A percentile compares a stretch with the other conserved stretches of the same genome.
These are phyloP conservation scores for Poeciliopsis occidentalis DNA, from an alignment of 2,113 vertebrate genomes.

Conservation along the genomic window DNA sequence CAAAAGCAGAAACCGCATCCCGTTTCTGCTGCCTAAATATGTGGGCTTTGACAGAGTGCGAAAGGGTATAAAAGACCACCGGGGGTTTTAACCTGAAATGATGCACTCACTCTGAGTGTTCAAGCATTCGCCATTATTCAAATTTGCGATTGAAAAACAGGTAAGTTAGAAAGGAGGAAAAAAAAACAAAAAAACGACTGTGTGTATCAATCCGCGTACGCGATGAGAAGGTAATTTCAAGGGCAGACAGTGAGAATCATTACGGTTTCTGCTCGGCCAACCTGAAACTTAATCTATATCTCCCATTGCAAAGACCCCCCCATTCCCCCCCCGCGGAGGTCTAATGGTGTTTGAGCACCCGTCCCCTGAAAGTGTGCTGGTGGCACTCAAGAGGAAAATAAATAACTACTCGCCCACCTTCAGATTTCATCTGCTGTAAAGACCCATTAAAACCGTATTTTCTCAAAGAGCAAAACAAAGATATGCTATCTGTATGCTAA, in stretches of 20 bases:
- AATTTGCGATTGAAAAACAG: slow-evolving; percentile 49
- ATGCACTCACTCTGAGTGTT: slow-evolving; percentile 17
- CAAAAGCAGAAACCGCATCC: slow-evolving; percentile 7
- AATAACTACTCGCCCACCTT: slow-evolving; percentile 45
- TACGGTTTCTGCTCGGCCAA: slow-evolving; percentile 74
- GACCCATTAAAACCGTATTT: slow-evolving; percentile 32
- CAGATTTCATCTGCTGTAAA: slow-evolving; percentile 53
- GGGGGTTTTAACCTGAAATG: slow-evolving; percentile 18
- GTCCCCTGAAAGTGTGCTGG: slow-evolving; percentile 36
- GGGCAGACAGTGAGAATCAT: slow-evolving; percentile 73
- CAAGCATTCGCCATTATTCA: slow-evolving; percentile 48
- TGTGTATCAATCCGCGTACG: slow-evolving; percentile 70
- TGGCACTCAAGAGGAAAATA: slow-evolving; percentile 54
- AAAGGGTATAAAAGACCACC: slow-evolving; percentile 9
- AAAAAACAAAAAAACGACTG: background rate
- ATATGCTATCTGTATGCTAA: slow-evolving; percentile 20
- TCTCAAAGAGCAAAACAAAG: slow-evolving; percentile 30
- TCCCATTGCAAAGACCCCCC: slow-evolving; percentile 39
- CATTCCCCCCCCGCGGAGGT: slow-evolving; percentile 22
- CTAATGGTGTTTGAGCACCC: slow-evolving; percentile 42
- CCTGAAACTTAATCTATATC: slow-evolving; percentile 75
- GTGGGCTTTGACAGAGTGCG: slow-evolving; percentile 19
- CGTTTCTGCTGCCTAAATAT: slow-evolving; percentile 6
- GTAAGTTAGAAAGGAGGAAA: slow-evolving; percentile 38
- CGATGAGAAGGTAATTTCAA: slow-evolving; percentile 74